Base-by-base conservation (phyloP, 1,140 invertebrate species). In the Habropoda laboriosa region DNA sequence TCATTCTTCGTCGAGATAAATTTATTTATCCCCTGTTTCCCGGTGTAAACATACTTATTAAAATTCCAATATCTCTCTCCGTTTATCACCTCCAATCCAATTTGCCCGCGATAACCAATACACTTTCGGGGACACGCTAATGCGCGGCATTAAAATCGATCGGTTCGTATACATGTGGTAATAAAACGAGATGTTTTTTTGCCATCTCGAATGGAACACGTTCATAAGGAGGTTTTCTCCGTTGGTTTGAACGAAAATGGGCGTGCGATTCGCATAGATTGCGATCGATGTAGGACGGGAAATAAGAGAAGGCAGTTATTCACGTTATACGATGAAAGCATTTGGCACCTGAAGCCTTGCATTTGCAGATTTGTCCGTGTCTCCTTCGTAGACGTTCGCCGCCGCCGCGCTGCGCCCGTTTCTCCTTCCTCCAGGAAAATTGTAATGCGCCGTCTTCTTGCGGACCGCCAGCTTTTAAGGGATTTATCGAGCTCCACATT, bases 401-500 rank as follows among this genome's bases (percentile, higher is more conserved):
- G 27, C n/a, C 45, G 45, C 45, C 47, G 47, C 47, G 18, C n/a
- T 21, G 47, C 47, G 45, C 18, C 10, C 47, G 47, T 49, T 47
- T 35, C 61, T 40, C 61, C 47, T 21, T 57, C 51, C 61, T 68
- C 16, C 51, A 10, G 49, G 61, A 75, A 80, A 80, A 75, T 80
- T 80, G 78, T 75, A 80, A 80, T 75, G 72, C 78, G 61, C 63
- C 78, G 78, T 67, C 78, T 80, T 80, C 78, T 66, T 51, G 80
- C 67, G 45, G 82, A 67, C 82, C 71, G 74, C 38, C 80, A 75
- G 82, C 83, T 86, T 85, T 86, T 81, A 86, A 86, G 82, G 70
- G 83, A 86, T 86, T 86, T 86, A 86, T 85, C 74, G 79, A 74
- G 64, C 74, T 77, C 73, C 79, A 80, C 82, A 85, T 86, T 86